These are phyloP conservation scores for Centruroides vittatus DNA, from an alignment of 1,140 invertebrate species.

Conservation along the genomic window DNA sequence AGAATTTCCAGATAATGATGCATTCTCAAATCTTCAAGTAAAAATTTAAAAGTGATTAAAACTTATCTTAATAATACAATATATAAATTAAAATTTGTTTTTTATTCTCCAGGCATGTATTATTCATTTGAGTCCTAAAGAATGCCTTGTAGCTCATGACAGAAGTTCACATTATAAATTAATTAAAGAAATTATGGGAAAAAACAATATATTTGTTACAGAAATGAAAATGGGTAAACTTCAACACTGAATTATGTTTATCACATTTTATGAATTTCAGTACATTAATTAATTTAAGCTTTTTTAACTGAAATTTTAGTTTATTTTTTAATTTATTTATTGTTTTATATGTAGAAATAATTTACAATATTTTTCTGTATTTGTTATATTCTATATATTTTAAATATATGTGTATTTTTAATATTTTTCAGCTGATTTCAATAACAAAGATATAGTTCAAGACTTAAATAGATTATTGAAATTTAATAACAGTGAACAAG, in stretches of 20 bases:
- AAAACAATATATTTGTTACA: conserved; percentile 61
- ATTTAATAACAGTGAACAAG: conserved; percentile 57
- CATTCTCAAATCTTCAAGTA: conserved; percentile 57
- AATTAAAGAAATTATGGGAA: conserved; percentile 40
- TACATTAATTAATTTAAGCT: no score
- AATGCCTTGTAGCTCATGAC: conserved; percentile 38
- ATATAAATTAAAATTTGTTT: no score
- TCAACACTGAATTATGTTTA: not conserved
- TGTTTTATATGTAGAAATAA: no score
- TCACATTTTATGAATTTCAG: no score
- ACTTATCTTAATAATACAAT: no score
- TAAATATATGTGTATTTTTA: no score
- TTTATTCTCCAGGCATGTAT: conserved; percentile 26
- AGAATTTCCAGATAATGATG: conserved; percentile 75
- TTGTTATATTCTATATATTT: no score
- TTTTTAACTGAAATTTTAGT: no score
- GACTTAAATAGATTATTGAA: conserved; percentile 66
- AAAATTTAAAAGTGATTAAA: no score
- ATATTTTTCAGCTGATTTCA: conserved; percentile 45
- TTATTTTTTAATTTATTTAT: no score
- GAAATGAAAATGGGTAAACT: conserved; percentile 46
- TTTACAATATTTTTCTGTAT: no score
- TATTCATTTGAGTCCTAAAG: conserved; percentile 77
- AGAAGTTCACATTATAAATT: conserved; percentile 21
- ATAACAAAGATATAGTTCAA: conserved; percentile 54